These are phyloP conservation scores for Elaphurus davidianus DNA, from an alignment of 2,113 vertebrate genomes.

Conservation along the genomic window DNA sequence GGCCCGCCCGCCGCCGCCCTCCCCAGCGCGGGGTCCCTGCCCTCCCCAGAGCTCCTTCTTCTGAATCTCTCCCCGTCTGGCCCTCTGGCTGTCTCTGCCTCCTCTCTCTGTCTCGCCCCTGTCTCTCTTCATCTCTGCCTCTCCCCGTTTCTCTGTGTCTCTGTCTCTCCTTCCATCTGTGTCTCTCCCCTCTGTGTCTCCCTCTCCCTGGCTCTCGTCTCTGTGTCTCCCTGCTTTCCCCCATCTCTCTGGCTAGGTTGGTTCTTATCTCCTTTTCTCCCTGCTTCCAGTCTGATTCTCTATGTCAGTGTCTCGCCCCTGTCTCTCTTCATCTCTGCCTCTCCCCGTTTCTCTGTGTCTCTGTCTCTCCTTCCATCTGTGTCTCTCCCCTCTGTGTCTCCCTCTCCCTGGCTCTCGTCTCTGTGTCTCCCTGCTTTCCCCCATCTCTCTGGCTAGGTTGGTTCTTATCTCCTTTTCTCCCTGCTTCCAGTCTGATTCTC, in stretches of 20 bases:
- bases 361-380: not conserved
- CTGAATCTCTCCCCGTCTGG: rapidly evolving
- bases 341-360: not conserved
- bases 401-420: not conserved
- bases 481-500: not conserved
- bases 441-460: no score
- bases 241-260: not conserved
- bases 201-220: not conserved
- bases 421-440: not conserved
- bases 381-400: no score
- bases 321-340: not conserved
- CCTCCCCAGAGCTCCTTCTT: rapidly evolving
- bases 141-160: not conserved
- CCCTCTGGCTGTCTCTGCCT: rapidly evolving
- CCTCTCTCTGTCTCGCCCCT: not conserved
- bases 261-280: not conserved
- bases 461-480: not conserved
- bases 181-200: no score
- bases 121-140: not conserved
- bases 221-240: not conserved
- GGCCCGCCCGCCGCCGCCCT: not conserved
- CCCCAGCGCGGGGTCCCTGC: rapidly evolving
- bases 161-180: not conserved
- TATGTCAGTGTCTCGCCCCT: not conserved
- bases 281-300: not conserved